A percentile compares a stretch with the other conserved stretches of the same genome.
phyloP scores from a whole-genome alignment of 2,797 vertebrate species.

The Otus scops region DNA sequence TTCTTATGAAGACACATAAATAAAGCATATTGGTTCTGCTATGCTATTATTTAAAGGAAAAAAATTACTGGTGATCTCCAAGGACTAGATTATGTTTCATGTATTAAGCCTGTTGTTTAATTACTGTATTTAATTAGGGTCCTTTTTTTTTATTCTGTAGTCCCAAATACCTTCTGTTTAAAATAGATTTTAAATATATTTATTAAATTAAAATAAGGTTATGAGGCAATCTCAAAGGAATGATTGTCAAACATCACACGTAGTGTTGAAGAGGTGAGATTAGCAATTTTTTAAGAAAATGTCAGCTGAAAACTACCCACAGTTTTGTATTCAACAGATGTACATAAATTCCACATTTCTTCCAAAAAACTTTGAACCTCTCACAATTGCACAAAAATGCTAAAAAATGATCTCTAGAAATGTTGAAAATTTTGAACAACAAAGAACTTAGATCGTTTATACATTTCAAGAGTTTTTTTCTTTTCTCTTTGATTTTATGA shows the following conservation, averaged over 20 bases:
- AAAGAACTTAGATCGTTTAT: neutral
- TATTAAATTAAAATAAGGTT: neutral
- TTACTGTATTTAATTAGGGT: neutral
- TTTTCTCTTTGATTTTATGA: neutral
- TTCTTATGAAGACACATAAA: neutral
- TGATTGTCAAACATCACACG: neutral
- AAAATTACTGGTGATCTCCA: neutral
- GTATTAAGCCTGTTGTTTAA: neutral
- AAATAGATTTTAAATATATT: neutral
- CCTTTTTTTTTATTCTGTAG: neutral
- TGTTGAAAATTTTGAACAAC: neutral
- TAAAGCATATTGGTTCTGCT: neutral
- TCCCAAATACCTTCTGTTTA: neutral
- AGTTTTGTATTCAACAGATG: neutral
- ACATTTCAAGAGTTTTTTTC: neutral
- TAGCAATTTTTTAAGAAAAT: neutral
- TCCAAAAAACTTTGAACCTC: fast-evolving
- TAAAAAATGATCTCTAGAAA: neutral
- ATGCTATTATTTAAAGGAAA: neutral
- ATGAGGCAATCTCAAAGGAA: neutral
- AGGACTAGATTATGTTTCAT: neutral
- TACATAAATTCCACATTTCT: neutral
- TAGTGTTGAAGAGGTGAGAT: neutral
- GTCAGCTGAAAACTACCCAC: neutral
- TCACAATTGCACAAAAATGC: neutral